These are phyloP conservation scores for Tachystola acroxantha DNA, from an alignment of 2,888 invertebrate genomes.

Conservation along the genomic window DNA sequence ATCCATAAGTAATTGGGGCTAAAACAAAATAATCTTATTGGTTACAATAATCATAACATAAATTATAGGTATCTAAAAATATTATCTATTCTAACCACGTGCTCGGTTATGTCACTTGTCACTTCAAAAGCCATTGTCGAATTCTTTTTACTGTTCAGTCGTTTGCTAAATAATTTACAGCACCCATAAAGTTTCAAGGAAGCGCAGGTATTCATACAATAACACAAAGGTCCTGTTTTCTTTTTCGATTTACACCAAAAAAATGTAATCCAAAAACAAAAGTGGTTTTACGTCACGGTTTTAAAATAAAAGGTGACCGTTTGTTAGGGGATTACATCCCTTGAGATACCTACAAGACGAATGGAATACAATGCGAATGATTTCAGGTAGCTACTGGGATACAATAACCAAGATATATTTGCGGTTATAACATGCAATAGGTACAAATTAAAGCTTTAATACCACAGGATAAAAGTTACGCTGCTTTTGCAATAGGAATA, in stretches of 20 bases:
- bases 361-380: conserved; percentile 55
- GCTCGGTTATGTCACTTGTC: neutral
- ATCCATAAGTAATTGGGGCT: too few relatives aligned
- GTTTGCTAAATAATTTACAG: conserved; percentile 27
- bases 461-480: neutral
- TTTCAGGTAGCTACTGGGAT: conserved; percentile 61
- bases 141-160: too few relatives aligned
- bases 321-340: conserved; percentile 62
- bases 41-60: too few relatives aligned
- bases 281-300: conserved; percentile 56
- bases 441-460: neutral
- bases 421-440: conserved; percentile 12
- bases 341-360: conserved; percentile 45
- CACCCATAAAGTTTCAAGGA: conserved; percentile 23
- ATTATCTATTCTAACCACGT: too few relatives aligned
- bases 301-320: conserved; percentile 58
- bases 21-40: too few relatives aligned
- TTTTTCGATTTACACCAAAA: conserved; percentile 24
- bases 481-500: neutral
- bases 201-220: conserved; percentile 25
- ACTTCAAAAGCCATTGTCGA: conserved; percentile 22
- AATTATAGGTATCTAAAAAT: too few relatives aligned
- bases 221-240: conserved; percentile 33
- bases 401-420: conserved; percentile 27
- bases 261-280: conserved; percentile 42